phyloP scores from a whole-genome alignment of 2,113 vertebrate genomes.

The Conger conger region DNA sequence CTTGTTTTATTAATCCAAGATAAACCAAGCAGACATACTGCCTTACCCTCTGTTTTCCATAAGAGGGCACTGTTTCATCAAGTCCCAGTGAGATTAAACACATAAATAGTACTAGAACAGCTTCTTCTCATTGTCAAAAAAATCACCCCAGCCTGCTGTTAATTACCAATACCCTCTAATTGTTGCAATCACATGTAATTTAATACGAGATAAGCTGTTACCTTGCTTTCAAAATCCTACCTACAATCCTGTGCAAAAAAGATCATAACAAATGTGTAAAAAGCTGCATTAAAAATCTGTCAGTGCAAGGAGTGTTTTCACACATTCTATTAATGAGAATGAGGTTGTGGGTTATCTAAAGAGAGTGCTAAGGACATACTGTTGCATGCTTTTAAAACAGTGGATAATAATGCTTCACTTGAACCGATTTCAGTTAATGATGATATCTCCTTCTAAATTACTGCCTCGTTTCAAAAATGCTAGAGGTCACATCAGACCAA shows the following conservation, averaged over 20 bases:
- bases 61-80: constrained; percentile 67
- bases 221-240: constrained; percentile 22
- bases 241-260: not conserved
- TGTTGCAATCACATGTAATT: constrained; percentile 39
- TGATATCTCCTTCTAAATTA: not conserved
- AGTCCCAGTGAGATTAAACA: constrained; percentile 46
- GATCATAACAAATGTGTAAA: not conserved
- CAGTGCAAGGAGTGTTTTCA: constrained; percentile 15
- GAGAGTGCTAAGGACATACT: not conserved
- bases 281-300: not conserved
- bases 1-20: not conserved
- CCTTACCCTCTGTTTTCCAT: constrained; percentile 47
- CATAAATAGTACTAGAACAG: constrained; percentile 15
- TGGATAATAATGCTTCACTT: not conserved
- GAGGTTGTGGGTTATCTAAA: not conserved
- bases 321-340: constrained; percentile 12
- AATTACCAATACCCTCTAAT: constrained; percentile 47
- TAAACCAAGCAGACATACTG: not conserved
- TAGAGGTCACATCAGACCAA: not conserved
- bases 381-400: not conserved
- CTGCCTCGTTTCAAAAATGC: not conserved
- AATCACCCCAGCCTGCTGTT: constrained; percentile 28
- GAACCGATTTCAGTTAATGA: not conserved
- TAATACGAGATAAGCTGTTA: constrained; percentile 34
- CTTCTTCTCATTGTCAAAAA: constrained; percentile 7